phyloP scores from a whole-genome alignment of 2,113 vertebrate genomes.

The Oryzias woworae region DNA sequence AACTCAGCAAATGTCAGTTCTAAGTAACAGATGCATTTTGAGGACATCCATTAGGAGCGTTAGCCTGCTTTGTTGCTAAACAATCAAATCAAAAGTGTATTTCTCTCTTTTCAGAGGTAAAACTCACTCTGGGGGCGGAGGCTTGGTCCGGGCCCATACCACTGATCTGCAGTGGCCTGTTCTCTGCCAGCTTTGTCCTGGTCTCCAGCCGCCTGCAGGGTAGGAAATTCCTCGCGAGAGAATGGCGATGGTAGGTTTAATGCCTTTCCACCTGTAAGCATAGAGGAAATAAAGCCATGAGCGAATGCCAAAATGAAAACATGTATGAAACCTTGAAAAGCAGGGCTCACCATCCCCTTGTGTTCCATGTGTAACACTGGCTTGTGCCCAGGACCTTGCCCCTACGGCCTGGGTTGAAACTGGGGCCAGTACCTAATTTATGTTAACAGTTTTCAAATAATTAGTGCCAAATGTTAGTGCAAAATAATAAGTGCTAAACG shows the following conservation, averaged over 20 bases:
- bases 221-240: constrained; percentile 99
- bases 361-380: constrained; percentile 92
- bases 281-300: background rate
- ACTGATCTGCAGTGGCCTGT: constrained; percentile 94
- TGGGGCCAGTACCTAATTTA: constrained; percentile 72
- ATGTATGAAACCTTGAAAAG: background rate
- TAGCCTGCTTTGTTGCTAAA: too few species aligned
- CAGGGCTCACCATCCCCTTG: constrained; percentile 88
- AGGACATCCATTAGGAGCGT: too few species aligned
- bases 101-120: too few species aligned
- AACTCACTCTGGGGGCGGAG: constrained; percentile 94
- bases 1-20: too few species aligned
- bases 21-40: too few species aligned
- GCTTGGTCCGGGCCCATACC: constrained; percentile 97
- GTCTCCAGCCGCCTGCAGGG: constrained; percentile 97
- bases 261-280: constrained; percentile 90
- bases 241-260: constrained; percentile 96
- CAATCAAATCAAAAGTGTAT: too few species aligned
- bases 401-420: constrained; percentile 83
- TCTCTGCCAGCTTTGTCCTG: constrained; percentile 95
- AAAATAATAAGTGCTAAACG: too few species aligned
- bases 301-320: background rate
- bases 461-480: background rate
- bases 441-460: background rate
- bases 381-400: constrained; percentile 92